Evolutionary conservation across 2,113 vertebrate species (phyloP), one percentile per base, ranked within the genome.

Genomic region (Apteryx mantelli): DNA sequence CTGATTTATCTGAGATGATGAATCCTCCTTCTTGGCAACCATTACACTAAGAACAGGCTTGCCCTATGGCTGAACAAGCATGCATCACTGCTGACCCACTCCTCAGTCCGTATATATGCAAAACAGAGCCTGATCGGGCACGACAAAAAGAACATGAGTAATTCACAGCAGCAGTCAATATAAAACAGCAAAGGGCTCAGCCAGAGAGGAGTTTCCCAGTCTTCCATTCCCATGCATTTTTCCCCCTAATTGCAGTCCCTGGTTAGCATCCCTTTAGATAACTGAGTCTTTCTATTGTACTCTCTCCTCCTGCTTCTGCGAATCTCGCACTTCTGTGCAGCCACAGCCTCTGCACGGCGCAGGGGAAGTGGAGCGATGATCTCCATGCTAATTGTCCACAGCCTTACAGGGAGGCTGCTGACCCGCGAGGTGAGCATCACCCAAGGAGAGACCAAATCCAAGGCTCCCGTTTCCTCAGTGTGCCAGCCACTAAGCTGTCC

Each of bases 61-160:
- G 40, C 19, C 21, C 65, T 55, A 20, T 9, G 24, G 38, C 28
- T 65, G 42, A 74, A 65, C 1, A 1, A 78, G 28, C 36, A 55
- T 19, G 48, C 1, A 0, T 15, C 50, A 14, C 25, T 91, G 36
- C 76, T 86, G 69, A 44, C 42, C 68, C 71, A 64, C 10, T 11
- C 38, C 32, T 58, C 25, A 46, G 20, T 22, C 53, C 1, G 14
- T 0, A 1, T 4, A 13, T 17, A 9, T 5, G 18, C 40, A 60
- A 63, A 86, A 21, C 17, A 65, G 48, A 82, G 18, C 36, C 50
- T 28, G 26, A 30, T 3, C 2, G 5, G 36, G 50, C 36, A 46
- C 2, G 24, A 56, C 48, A 76, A n/a, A 55, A 52, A 46, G 13
- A 48, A 18, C 18, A 32, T 0, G 0, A 65, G 12, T 5, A 15